phyloP scores from a whole-genome alignment of 2,888 invertebrate genomes.

The Alloplasta piceator region DNA sequence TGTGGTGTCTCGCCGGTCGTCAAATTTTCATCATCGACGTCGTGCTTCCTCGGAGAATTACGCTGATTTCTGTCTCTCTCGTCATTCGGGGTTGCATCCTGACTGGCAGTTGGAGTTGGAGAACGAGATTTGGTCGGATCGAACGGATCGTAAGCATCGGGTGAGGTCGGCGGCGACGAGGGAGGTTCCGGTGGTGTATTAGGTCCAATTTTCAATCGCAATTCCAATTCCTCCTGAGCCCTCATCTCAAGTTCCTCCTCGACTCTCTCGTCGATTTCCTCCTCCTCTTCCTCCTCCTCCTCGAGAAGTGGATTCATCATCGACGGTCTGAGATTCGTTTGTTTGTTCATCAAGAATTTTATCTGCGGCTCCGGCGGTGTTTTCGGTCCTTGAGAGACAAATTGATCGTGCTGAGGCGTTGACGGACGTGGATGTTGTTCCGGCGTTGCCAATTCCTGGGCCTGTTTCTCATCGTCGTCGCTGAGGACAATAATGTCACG shows the following conservation, averaged over 20 bases:
- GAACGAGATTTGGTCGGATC: conserved; percentile 94
- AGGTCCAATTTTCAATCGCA: conserved; percentile 85
- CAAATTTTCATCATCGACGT: conserved; percentile 64
- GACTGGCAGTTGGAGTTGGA: conserved; percentile 84
- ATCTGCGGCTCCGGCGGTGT: conserved; percentile 89
- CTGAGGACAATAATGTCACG: conserved; percentile 92
- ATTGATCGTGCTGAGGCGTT: conserved; percentile 77
- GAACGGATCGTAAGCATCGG: conserved; percentile 95
- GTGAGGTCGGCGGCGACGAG: conserved; percentile 88
- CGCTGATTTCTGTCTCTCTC: conserved; percentile 80
- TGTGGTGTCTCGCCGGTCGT: conserved; percentile 68
- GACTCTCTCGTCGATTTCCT: conserved; percentile 75
- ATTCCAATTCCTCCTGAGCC: conserved; percentile 80
- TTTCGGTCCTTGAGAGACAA: conserved; percentile 86
- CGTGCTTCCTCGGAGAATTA: conserved; percentile 76
- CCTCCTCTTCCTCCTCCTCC: conserved; percentile 84
- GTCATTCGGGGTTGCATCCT: conserved; percentile 73
- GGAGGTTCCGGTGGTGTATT: conserved; percentile 90
- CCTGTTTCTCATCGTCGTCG: conserved; percentile 88
- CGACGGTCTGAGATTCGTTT: conserved; percentile 78
- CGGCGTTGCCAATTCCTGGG: conserved; percentile 72
- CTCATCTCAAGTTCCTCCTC: conserved; percentile 82
- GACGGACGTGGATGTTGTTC: conserved; percentile 74
- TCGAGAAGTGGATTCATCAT: conserved; percentile 86
- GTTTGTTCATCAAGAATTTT: conserved; percentile 86